Percentiles rank a stretch among this genome's conserved stretches.
Evolutionary conservation across 2,113 vertebrate genomes (phyloP).

Genomic region (Butorides virescens): DNA sequence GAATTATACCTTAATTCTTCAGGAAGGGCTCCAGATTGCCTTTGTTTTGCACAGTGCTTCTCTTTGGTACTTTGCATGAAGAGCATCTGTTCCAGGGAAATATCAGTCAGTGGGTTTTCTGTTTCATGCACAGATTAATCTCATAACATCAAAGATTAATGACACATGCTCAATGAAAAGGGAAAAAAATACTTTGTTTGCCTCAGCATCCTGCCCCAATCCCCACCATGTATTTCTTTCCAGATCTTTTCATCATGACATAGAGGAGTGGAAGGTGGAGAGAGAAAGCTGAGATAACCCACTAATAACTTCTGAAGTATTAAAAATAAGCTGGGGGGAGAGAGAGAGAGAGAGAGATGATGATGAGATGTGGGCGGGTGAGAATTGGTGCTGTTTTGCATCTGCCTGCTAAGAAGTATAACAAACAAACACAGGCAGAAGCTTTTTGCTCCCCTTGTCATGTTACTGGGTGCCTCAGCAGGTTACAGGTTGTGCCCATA

Average conservation of each 20-base stretch:
- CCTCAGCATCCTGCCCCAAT: background rate
- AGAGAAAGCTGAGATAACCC: background rate
- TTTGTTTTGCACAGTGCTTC: background rate
- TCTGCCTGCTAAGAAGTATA: background rate
- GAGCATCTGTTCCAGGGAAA: constrained; percentile 24
- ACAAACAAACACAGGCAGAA: background rate
- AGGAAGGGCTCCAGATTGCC: background rate
- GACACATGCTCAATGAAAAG: background rate
- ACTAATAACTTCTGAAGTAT: background rate
- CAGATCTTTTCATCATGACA: background rate
- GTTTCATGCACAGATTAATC: background rate
- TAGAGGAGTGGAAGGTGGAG: background rate
- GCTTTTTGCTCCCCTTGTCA: background rate
- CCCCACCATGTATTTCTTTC: background rate
- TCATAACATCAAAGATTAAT: constrained; percentile 34
- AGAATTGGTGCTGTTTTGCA: background rate
- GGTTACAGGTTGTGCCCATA: background rate
- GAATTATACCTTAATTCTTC: background rate
- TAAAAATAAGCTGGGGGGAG: background rate
- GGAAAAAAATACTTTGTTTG: background rate
- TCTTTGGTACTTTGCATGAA: background rate
- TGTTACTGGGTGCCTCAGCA: background rate
- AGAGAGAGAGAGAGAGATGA: background rate
- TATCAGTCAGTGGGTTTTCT: background rate
- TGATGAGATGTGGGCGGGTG: background rate